A percentile compares a stretch with the other conserved stretches of the same genome.
Conservation (phyloP, 2,888 invertebrate genomes). For the Aspidapion aeneum region DNA sequence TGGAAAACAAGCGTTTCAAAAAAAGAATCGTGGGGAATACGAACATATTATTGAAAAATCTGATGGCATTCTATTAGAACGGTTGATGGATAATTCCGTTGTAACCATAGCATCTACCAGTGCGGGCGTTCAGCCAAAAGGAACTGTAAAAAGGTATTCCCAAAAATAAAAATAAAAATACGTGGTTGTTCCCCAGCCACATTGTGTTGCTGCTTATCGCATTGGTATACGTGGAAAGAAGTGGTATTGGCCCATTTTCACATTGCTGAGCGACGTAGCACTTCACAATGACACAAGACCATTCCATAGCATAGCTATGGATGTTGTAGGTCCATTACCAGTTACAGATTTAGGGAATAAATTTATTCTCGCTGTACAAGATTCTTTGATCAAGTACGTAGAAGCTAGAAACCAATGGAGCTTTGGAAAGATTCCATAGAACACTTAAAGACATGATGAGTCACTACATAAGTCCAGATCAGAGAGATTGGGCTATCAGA, state of each 20-base stretch:
- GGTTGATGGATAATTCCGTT: conserved; percentile 1
- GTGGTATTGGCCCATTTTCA: conserved; percentile 29
- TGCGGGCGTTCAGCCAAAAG: not conserved
- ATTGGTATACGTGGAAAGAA: conserved; percentile 32
- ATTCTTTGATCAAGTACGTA: too few species aligned
- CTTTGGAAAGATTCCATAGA: too few species aligned
- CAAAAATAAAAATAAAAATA: conserved; percentile 17
- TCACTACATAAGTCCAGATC: too few species aligned
- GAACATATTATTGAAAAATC: conserved; percentile 5
- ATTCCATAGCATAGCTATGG: too few species aligned
- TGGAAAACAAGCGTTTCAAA: conserved; percentile 12
- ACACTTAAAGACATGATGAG: too few species aligned
- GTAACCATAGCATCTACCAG: not conserved
- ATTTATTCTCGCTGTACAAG: too few species aligned
- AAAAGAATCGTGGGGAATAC: conserved; percentile 10
- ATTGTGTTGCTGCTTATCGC: conserved; percentile 22
- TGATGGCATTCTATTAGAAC: not conserved
- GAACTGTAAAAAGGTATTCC: conserved; percentile 7
- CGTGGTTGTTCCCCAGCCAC: conserved; percentile 16
- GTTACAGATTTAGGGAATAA: too few species aligned
- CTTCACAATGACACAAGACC: not conserved
- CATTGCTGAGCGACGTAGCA: conserved; percentile 17
- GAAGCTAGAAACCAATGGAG: too few species aligned
- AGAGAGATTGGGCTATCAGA: too few species aligned
- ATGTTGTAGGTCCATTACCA: too few species aligned